Evolutionary conservation across 2,888 invertebrate species (phyloP), one percentile per base, ranked within the genome.

Genomic region (Timandra comae): DNA sequence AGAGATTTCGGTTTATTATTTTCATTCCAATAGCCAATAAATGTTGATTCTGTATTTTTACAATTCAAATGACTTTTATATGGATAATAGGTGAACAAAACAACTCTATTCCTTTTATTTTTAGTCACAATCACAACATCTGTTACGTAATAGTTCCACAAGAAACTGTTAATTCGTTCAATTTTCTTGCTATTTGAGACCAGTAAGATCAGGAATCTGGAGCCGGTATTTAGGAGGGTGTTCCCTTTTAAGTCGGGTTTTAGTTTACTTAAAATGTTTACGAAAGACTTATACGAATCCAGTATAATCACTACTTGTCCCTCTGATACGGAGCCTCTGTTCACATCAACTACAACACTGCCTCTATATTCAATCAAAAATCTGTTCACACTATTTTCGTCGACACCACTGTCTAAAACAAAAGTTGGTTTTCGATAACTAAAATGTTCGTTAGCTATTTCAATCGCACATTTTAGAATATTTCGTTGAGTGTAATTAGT

Each of bases 191-290:
- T 51, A 33, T 47, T 56, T 2, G 56, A 50, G 29, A 68, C 41
- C 2, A 77, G 30, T 1, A 74, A 41, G 11, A 78, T 70, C 3
- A 78, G 35, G 33, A 70, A 68, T 43, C 61, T 67, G 0, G 69
- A 60, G 23, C 56, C 61, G 7, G 67, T 67, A 16, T 65, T 68
- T 3, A 77, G 45, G 1, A 76, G 41, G 2, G 66, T 58, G 27
- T 63, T 67, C 1, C 74, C 78, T 57, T 59, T 64, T 1, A 76
- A 40, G 38, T 78, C 74, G 1, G 70, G 72, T 30, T 69, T 73
- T 7, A 76, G 41, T 31, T 52, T 59, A 1, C 44, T 39, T 3
- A 70, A 27, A 4, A 70, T 50, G 34, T 57, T 64, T 30, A 62
- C 49, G 21, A 78, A 73, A 2, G 70, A 65, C 12, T 61, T 52